Percentiles rank a stretch among this genome's conserved stretches.
phyloP scores from a whole-genome alignment of 30 jellyfish, hydroid and myxozoan species.

The Clytia hemisphaerica region DNA sequence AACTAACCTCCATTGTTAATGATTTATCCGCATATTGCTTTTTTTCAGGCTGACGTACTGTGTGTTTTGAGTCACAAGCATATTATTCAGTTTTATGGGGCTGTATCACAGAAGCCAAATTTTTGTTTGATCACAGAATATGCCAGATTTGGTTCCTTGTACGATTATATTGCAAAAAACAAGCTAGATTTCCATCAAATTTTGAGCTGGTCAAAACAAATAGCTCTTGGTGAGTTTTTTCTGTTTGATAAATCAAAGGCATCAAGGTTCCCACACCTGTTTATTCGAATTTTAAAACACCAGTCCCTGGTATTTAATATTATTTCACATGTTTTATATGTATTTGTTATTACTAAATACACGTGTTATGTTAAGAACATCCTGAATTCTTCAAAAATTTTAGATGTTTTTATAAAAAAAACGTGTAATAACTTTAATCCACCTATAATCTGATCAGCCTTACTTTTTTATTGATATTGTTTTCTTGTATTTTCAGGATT shows the following conservation, averaged over 20 bases:
- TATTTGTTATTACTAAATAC: not conserved
- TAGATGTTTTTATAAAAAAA: too few relatives aligned
- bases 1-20: not conserved
- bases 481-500: constrained; percentile 38
- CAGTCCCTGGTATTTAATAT: too few relatives aligned
- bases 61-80: constrained; percentile 65
- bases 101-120: constrained; percentile 57
- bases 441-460: not conserved
- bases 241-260: not conserved
- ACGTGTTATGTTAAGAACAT: not conserved
- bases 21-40: too few relatives aligned
- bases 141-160: constrained; percentile 72
- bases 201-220: constrained; percentile 75
- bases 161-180: constrained; percentile 47
- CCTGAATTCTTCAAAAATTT: too few relatives aligned
- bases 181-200: constrained; percentile 45
- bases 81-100: constrained; percentile 79
- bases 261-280: too few relatives aligned
- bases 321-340: not conserved
- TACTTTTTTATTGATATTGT: not conserved
- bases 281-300: too few relatives aligned
- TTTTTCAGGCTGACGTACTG: constrained; percentile 69
- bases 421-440: not conserved
- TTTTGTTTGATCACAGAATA: constrained; percentile 76
- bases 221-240: constrained; percentile 58